phyloP scores from a whole-genome alignment of 2,888 invertebrate species.

The Aporophyla nigra region DNA sequence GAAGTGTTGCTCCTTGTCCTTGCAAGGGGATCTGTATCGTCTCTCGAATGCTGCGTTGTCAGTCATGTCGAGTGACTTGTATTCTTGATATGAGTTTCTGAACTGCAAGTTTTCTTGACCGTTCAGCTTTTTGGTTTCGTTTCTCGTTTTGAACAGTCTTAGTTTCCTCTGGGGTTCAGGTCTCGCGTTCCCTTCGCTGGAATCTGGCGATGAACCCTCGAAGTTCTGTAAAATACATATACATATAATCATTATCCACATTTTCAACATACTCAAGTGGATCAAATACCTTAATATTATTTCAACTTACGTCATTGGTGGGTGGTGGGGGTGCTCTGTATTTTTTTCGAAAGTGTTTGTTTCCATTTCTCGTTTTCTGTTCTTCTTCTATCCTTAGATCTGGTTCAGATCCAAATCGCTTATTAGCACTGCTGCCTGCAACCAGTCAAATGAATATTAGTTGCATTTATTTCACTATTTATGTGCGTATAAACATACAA shows the following conservation, averaged over 20 bases:
- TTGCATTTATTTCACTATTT: not conserved
- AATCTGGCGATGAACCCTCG: constrained; percentile 91
- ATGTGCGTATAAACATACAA: no score
- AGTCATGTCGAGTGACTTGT: constrained; percentile 82
- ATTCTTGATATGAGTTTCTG: constrained; percentile 81
- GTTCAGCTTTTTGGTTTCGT: constrained; percentile 92
- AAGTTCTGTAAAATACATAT: constrained; percentile 76
- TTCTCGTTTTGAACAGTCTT: constrained; percentile 94
- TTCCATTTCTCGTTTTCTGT: constrained; percentile 80
- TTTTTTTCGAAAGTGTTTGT: constrained; percentile 93
- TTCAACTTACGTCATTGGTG: constrained; percentile 81
- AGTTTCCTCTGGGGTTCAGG: constrained; percentile 90
- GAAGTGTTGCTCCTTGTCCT: constrained; percentile 86
- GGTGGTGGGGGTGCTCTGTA: constrained; percentile 94
- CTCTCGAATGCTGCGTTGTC: constrained; percentile 84
- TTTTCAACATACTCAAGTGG: no score
- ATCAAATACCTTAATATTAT: not conserved
- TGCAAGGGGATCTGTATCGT: constrained; percentile 85
- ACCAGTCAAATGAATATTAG: not conserved
- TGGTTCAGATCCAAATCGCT: constrained; percentile 94
- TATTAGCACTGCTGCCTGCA: constrained; percentile 83
- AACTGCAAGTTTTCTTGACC: constrained; percentile 82
- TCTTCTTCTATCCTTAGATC: constrained; percentile 91
- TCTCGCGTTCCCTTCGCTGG: constrained; percentile 89
- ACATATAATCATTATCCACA: not conserved